phyloP scores from a whole-genome alignment of 2,113 vertebrate genomes.

The Neopipo cinnamomea region DNA sequence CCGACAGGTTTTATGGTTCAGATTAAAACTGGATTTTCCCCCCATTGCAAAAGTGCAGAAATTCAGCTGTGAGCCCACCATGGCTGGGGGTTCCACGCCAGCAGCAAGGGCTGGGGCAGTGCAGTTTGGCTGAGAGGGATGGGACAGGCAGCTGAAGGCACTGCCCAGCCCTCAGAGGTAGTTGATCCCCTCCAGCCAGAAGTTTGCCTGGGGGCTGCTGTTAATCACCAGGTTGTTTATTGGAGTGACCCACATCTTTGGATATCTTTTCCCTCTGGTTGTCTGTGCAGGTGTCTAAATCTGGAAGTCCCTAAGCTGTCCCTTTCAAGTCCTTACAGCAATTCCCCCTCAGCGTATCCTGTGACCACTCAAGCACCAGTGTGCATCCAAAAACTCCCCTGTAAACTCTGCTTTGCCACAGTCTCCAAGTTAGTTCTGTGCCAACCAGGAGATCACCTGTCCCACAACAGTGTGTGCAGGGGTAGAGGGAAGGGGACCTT shows the following conservation, averaged over 20 bases:
- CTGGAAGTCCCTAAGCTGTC: background rate
- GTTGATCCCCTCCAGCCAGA: fast-evolving
- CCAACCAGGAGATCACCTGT: background rate
- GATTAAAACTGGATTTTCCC: background rate
- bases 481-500: background rate
- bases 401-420: background rate
- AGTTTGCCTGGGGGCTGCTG: background rate
- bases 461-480: fast-evolving
- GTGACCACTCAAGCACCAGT: background rate
- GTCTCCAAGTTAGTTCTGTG: background rate
- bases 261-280: background rate
- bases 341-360: fast-evolving
- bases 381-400: background rate
- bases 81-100: background rate
- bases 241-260: background rate
- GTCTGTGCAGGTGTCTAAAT: background rate
- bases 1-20: background rate
- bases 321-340: background rate
- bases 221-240: background rate
- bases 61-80: background rate
- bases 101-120: background rate
- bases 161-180: background rate
- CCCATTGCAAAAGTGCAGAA: background rate
- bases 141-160: background rate
- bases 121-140: background rate